Evolutionary conservation across 2,113 vertebrate genomes (phyloP).

Genomic region (Entomyzon cyanotis): DNA sequence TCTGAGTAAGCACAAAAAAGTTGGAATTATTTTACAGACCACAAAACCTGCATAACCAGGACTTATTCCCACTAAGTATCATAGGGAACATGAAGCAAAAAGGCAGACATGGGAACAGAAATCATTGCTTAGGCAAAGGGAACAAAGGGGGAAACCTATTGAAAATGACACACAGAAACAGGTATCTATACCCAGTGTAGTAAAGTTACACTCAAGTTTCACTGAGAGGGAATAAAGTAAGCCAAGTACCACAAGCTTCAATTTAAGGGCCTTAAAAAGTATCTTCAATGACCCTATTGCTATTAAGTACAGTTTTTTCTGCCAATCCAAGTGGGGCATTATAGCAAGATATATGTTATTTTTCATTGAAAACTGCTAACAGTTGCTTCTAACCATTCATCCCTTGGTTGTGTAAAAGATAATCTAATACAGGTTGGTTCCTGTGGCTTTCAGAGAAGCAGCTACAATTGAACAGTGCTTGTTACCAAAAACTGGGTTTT

Average conservation of each 20-base stretch:
- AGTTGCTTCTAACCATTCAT: neutral
- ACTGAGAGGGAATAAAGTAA: neutral
- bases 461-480: neutral
- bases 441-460: neutral
- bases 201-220: neutral
- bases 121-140: neutral
- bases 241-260: neutral
- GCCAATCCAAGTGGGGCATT: neutral
- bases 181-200: neutral
- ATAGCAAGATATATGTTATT: neutral
- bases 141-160: neutral
- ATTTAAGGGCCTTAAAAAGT: neutral
- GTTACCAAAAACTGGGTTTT: neutral
- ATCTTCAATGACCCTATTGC: neutral
- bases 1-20: neutral
- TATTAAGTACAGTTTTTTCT: neutral
- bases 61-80: neutral
- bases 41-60: neutral
- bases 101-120: neutral
- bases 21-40: neutral
- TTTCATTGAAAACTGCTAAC: neutral
- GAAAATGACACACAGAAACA: neutral
- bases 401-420: neutral
- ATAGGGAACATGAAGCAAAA: neutral
- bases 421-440: neutral